Evolutionary conservation across 1,140 invertebrate species (phyloP).

Genomic region (Euschistus heros): DNA sequence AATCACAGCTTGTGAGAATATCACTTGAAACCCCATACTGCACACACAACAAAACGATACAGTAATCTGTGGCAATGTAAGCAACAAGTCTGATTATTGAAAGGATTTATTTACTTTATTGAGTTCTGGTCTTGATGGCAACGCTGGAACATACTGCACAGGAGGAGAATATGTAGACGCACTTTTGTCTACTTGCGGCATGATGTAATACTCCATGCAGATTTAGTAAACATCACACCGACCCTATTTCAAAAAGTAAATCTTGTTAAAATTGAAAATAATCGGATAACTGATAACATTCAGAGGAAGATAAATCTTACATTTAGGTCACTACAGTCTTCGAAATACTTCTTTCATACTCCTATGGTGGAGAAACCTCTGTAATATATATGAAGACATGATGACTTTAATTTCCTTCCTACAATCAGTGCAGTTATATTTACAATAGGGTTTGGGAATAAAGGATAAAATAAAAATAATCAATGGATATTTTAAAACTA

Average conservation of each 20-base stretch:
- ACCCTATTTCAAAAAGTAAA: neutral
- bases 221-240: conserved; percentile 24
- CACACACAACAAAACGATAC: conserved; percentile 12
- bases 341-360: neutral
- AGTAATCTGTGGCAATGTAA: too few relatives aligned
- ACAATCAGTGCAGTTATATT: too few relatives aligned
- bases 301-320: neutral
- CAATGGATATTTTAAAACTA: too few relatives aligned
- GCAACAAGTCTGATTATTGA: neutral
- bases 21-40: conserved; percentile 25
- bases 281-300: neutral
- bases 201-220: conserved; percentile 32
- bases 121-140: conserved; percentile 18
- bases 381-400: neutral
- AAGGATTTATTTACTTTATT: conserved; percentile 19
- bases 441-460: too few relatives aligned
- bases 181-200: conserved; percentile 31
- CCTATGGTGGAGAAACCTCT: neutral
- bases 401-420: too few relatives aligned
- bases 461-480: too few relatives aligned
- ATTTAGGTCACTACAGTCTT: conserved; percentile 3
- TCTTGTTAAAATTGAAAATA: neutral
- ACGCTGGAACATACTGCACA: conserved; percentile 24
- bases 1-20: conserved; percentile 33
- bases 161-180: conserved; percentile 26